phyloP scores from a whole-genome alignment of 2,888 invertebrate genomes.

The Tenthredo scrophulariae region DNA sequence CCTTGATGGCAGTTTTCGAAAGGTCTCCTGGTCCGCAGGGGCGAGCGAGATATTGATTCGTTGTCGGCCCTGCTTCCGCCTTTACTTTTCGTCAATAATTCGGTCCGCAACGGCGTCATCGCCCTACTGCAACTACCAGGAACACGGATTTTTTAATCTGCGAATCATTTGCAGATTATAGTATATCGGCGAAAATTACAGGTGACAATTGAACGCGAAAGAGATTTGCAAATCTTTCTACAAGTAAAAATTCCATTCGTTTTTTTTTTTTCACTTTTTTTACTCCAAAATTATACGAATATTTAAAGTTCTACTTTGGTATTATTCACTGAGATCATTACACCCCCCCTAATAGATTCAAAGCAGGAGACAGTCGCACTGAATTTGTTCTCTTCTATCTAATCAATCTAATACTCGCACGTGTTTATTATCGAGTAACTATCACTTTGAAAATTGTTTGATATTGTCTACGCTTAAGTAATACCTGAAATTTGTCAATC shows the following conservation, averaged over 20 bases:
- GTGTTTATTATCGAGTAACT: too few species aligned
- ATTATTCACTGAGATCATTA: too few species aligned
- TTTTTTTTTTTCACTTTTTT: background rate
- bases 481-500: background rate
- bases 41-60: constrained; percentile 67
- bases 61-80: constrained; percentile 60
- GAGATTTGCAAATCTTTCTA: background rate
- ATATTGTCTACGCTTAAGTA: too few species aligned
- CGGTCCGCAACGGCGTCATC: constrained; percentile 59
- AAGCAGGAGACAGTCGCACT: too few species aligned
- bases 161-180: background rate
- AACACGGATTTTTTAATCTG: constrained; percentile 21
- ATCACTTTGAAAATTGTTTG: too few species aligned
- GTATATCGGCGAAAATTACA: background rate
- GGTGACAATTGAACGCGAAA: too few species aligned
- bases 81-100: constrained; percentile 63
- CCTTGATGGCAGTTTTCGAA: constrained; percentile 32
- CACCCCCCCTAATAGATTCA: too few species aligned
- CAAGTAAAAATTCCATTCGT: background rate
- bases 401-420: too few species aligned
- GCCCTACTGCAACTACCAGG: constrained; percentile 34
- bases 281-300: too few species aligned
- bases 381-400: too few species aligned
- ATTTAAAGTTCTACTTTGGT: too few species aligned
- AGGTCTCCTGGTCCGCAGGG: constrained; percentile 37